Evolutionary conservation across 2,888 invertebrate genomes (phyloP).

Genomic region (Drosophila conformis): DNA sequence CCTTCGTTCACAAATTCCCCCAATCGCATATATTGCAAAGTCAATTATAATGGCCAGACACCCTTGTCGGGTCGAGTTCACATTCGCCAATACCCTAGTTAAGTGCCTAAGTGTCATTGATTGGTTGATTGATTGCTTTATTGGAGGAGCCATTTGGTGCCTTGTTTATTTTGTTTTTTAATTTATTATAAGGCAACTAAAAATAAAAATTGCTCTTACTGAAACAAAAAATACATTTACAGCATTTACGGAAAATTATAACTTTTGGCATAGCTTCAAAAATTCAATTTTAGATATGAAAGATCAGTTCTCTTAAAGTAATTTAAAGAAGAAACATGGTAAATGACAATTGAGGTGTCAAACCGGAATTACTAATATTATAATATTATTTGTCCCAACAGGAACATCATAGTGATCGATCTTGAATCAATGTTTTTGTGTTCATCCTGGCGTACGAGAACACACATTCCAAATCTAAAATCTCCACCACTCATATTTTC

Average conservation of each 20-base stretch:
- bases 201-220: background rate
- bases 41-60: conserved; percentile 4
- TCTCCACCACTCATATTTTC: background rate
- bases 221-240: background rate
- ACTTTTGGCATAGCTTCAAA: background rate
- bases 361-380: background rate
- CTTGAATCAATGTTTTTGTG: too few species aligned
- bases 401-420: too few species aligned
- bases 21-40: conserved; percentile 1
- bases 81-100: background rate
- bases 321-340: background rate
- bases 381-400: background rate
- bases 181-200: background rate
- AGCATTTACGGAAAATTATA: background rate
- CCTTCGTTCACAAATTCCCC: background rate
- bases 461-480: background rate
- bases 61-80: background rate
- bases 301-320: background rate
- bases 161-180: background rate
- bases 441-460: background rate
- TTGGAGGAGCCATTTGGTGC: background rate
- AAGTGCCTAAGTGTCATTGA: conserved; percentile 2
- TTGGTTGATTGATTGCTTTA: conserved; percentile 6
- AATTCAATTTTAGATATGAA: background rate
- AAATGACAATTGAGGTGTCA: background rate